phyloP scores from a whole-genome alignment of 2,888 invertebrate genomes.

The Callinectes sapidus region DNA sequence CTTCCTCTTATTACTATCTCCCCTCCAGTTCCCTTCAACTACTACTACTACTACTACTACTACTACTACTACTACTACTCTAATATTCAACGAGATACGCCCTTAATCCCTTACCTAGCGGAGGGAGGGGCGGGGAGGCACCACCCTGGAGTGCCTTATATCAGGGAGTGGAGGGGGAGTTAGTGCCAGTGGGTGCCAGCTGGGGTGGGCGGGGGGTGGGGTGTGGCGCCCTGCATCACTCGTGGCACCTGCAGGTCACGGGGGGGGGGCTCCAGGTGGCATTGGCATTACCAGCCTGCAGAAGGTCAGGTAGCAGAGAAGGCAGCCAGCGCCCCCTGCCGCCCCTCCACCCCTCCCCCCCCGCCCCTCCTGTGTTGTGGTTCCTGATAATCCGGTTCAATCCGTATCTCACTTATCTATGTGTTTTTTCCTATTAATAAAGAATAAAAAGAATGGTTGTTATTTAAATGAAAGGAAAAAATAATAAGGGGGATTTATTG shows the following conservation, averaged over 20 bases:
- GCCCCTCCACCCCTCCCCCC: neutral
- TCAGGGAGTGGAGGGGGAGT: neutral
- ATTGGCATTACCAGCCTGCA: neutral
- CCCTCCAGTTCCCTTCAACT: too few species aligned
- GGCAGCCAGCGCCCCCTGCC: neutral
- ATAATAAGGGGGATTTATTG: too few species aligned
- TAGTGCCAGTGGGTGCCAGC: neutral
- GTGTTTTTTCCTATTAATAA: neutral
- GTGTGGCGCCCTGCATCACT: neutral
- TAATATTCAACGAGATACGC: too few species aligned
- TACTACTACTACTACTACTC: too few species aligned
- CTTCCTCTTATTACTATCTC: too few species aligned
- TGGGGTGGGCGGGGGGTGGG: neutral
- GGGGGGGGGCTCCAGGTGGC: neutral
- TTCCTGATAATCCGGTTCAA: neutral
- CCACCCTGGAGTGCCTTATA: neutral
- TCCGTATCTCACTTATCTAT: too few species aligned
- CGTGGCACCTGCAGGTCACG: neutral
- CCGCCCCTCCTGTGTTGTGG: neutral
- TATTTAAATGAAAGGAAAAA: too few species aligned
- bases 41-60: too few species aligned
- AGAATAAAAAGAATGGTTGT: too few species aligned
- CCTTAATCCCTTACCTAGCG: neutral
- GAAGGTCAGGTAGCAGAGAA: neutral
- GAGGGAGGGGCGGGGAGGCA: neutral